Evolutionary conservation across 2,797 vertebrate genomes (phyloP), one percentile per base, ranked within the genome.

Genomic region (Bradypodion ventrale): DNA sequence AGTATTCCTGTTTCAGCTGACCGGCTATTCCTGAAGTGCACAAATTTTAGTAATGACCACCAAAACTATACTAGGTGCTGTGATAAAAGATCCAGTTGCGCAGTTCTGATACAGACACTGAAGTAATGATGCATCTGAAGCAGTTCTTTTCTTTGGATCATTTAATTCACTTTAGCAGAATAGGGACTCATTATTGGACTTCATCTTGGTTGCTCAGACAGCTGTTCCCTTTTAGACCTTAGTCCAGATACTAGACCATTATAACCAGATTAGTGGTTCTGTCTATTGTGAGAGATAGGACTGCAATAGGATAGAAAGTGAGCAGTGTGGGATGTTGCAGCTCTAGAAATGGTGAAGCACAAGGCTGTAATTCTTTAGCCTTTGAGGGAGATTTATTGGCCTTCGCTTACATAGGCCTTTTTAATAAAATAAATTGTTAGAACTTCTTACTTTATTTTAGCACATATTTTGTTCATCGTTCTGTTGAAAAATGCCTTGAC

Each of bases 401-500:
- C 70, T 46, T 27, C 82, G 27, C 46, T 80, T 92, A 93, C 85
- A 90, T 80, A 89, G 91, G 70, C 82, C 91, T 74, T 93, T n/a
- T n/a, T n/a, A n/a, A 86, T 94, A 29, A 15, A 29, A 37, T 37
- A 93, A 93, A 85, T 91, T 94, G 92, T 92, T 76, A 88, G 86
- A 87, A 88, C 75, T 94, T 95, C 93, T 93, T 77, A 86, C 94
- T 93, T 94, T 92, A 91, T 94, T 95, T 94, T 90, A 92, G 79
- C 89, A 89, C 10, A 81, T 93, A 95, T 92, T 94, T n/a, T 90
- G 87, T 66, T 87, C 91, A 92, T 89, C 65, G 74, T 83, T 87
- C 86, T 95, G 90, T 87, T 93, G 92, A 94, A 94, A 94, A 94
- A 92, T 94, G 86, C 93, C 92, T 91, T 94, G 94, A 95, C 93